These are phyloP conservation scores for Hydractinia echinata DNA, from an alignment of 30 jellyfish, hydroid and myxozoan species.

Conservation along the genomic window DNA sequence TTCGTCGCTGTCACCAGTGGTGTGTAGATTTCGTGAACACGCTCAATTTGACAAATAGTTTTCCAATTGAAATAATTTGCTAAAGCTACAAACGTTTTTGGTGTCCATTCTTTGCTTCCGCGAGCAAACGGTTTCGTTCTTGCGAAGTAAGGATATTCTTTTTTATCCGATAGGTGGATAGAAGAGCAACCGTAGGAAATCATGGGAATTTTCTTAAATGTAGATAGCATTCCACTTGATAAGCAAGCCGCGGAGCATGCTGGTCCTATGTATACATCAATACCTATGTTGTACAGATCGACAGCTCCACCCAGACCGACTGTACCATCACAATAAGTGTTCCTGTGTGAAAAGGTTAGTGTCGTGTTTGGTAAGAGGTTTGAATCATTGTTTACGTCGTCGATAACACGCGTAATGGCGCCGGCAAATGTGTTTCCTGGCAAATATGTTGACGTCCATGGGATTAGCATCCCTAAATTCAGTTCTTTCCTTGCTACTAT, in stretches of 20 bases:
- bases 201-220: conserved; percentile 64
- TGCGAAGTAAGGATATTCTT: conserved; percentile 65
- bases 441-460: conserved; percentile 66
- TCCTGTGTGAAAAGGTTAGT: conserved; percentile 31
- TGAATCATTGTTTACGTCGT: conserved; percentile 58
- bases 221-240: conserved; percentile 69
- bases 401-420: conserved; percentile 67
- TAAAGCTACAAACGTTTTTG: conserved; percentile 47
- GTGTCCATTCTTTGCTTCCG: conserved; percentile 57
- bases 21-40: conserved; percentile 42
- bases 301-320: conserved; percentile 76
- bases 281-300: conserved; percentile 43
- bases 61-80: conserved; percentile 59
- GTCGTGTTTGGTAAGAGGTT: conserved; percentile 34
- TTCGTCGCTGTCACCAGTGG: conserved; percentile 57
- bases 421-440: conserved; percentile 69
- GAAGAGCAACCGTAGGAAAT: conserved; percentile 84
- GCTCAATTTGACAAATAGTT: conserved; percentile 61
- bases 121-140: conserved; percentile 91
- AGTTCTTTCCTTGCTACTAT: no score
- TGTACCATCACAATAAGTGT: conserved; percentile 56
- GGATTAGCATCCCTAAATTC: conserved; percentile 55
- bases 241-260: conserved; percentile 75
- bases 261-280: conserved; percentile 76
- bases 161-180: conserved; percentile 50